Evolutionary conservation across 2,113 vertebrate species (phyloP), one percentile per base, ranked within the genome.

Genomic region (Leptobrachium leishanense): DNA sequence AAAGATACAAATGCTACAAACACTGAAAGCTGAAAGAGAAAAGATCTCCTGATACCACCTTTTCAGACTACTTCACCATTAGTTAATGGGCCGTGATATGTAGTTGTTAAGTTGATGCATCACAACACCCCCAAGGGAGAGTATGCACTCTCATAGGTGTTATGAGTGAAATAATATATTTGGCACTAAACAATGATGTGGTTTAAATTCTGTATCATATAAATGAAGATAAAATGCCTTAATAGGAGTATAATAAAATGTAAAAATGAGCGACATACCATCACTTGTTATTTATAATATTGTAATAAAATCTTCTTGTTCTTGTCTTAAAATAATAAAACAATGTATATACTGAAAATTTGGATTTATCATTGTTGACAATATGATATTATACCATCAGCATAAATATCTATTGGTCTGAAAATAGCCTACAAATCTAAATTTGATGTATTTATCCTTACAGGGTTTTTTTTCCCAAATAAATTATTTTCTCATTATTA

Each of bases 51-150:
- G 67, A 70, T 72, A 82, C 31, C 82, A 67, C 13, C 11, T 20
- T 31, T 83, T 80, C 62, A 82, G 73, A 73, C 50, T 10, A 3
- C 63, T 81, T 81, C 59, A 81, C 43, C 82, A 81, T 72, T 55
- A 82, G 62, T 75, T 79, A 81, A 62, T 43, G 64, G 42, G 54
- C 63, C 71, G 57, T 68, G 70, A 75, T 57, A 13, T 77, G 41
- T 55, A 67, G 75, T 55, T 72, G 76, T 43, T 74, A 83, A 77
- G 76, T 6, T 72, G 68, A 83, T 79, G 71, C 69, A 79, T 79
- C 68, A 85, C 9, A 74, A 2, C 20, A 43, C 50, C 62, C 20
- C 11, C 63, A 64, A 20, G 82, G 57, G 57, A 82, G n/a, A 75
- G 2, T 0, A 0, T 53, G 68, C 2, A 75, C 43, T 64, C 68